These are phyloP conservation scores for Megaceryle alcyon DNA, from an alignment of 2,797 vertebrate genomes.

Conservation along the genomic window DNA sequence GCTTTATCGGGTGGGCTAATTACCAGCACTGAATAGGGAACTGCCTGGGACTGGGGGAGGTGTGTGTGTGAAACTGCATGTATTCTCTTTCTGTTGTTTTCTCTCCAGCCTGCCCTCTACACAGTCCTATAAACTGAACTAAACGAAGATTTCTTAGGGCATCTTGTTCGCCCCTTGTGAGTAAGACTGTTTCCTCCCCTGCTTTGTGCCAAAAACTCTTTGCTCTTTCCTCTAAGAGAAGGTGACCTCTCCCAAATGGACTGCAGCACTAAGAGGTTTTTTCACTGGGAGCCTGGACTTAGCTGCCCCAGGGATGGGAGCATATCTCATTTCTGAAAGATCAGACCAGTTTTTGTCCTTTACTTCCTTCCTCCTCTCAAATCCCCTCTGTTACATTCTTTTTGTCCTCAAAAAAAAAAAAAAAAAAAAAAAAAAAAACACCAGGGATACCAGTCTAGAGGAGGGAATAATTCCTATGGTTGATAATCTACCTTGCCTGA, in stretches of 20 bases:
- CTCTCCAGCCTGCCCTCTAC: background rate
- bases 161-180: background rate
- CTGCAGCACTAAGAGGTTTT: background rate
- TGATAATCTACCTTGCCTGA: background rate
- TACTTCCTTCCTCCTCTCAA: background rate
- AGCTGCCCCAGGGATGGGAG: background rate
- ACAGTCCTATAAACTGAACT: background rate
- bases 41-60: background rate
- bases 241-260: background rate
- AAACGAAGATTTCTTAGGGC: background rate
- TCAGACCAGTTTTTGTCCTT: background rate
- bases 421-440: no score
- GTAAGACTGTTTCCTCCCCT: background rate
- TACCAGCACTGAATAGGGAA: background rate
- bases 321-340: background rate
- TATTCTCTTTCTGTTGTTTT: background rate
- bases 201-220: background rate
- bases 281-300: background rate
- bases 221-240: background rate
- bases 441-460: background rate
- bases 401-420: background rate
- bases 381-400: background rate
- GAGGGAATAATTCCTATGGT: background rate
- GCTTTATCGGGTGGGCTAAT: background rate
- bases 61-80: rapidly evolving